A percentile compares a stretch with the other conserved stretches of the same genome.
Evolutionary conservation across 2,797 vertebrate species (phyloP).

Genomic region (Trachurus trachurus): DNA sequence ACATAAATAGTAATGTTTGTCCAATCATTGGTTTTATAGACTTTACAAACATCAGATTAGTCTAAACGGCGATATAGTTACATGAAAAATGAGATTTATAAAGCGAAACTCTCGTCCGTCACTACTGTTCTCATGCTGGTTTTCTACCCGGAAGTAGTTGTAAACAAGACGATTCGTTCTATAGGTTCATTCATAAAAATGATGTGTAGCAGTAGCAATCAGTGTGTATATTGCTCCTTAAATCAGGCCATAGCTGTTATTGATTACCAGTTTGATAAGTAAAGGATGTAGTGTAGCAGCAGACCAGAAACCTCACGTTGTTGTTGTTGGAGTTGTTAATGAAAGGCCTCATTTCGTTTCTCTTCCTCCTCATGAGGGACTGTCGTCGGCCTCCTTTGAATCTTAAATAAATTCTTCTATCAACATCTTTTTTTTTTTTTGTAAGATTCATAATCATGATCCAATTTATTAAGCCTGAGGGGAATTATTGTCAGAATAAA

Average conservation of each 20-base stretch:
- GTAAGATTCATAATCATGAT: conserved; percentile 1
- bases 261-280: neutral
- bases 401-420: neutral
- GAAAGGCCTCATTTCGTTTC: neutral
- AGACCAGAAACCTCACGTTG: neutral
- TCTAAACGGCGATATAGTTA: too few relatives aligned
- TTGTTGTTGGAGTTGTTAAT: neutral
- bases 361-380: neutral
- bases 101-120: too few relatives aligned
- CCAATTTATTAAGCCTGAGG: neutral
- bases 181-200: too few relatives aligned
- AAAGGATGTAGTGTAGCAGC: neutral
- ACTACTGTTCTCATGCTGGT: too few relatives aligned
- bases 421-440: neutral
- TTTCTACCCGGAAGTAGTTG: too few relatives aligned
- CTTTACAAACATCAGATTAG: too few relatives aligned
- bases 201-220: neutral
- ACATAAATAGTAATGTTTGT: too few relatives aligned
- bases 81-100: too few relatives aligned
- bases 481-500: neutral
- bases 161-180: too few relatives aligned
- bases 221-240: neutral
- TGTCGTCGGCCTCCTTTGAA: neutral
- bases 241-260: neutral
- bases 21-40: too few relatives aligned